Evolutionary conservation across 2,797 vertebrate species (phyloP), one percentile per base, ranked within the genome.

Genomic region (Halcyon badia): DNA sequence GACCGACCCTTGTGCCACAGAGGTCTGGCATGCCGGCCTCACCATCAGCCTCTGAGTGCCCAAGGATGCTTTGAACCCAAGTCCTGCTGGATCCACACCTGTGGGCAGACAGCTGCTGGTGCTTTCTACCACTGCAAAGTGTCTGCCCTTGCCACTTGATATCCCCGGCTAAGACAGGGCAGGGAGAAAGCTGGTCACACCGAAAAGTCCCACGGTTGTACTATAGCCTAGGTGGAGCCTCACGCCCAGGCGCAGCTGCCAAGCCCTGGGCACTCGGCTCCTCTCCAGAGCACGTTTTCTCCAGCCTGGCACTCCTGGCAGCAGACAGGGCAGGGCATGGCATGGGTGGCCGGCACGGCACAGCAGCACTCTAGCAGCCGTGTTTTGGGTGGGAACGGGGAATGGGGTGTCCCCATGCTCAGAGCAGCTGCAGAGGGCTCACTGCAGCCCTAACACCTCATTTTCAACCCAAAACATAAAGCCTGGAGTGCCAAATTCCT

Each of bases 31-130:
- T 0, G 1, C 30, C 48, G 46, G 64, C 19, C 71, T 39, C 24
- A 9, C 41, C 11, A 0, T 1, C 1, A 0, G 26, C 20, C 14
- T 57, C n/a, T 0, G 1, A 26, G 24, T 20, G 35, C 65, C 54
- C 1, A 7, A 8, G 56, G 26, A 10, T 18, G 21, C 33, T 66
- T 13, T 73, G 42, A 37, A 26, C 8, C 1, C 12, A 12, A 19
- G 28, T 17, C 8, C 7, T 4, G 13, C 58, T 46, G 65, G 68
- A 48, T 30, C 71, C 1, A 2, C 2, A 28, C 48, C 17, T 0
- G 2, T 1, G 2, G 14, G n/a, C 52, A 35, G 52, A 2, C 8
- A n/a, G 49, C 68, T 5, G 0, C 69, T 61, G 46, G 57, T 44
- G 2, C 69, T 83, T 82, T 72, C 82, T 30, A 35, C 2, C 11